A percentile compares a stretch with the other conserved stretches of the same genome.
Conservation (phyloP, 2,113 vertebrate genomes). For the Charina bottae region DNA sequence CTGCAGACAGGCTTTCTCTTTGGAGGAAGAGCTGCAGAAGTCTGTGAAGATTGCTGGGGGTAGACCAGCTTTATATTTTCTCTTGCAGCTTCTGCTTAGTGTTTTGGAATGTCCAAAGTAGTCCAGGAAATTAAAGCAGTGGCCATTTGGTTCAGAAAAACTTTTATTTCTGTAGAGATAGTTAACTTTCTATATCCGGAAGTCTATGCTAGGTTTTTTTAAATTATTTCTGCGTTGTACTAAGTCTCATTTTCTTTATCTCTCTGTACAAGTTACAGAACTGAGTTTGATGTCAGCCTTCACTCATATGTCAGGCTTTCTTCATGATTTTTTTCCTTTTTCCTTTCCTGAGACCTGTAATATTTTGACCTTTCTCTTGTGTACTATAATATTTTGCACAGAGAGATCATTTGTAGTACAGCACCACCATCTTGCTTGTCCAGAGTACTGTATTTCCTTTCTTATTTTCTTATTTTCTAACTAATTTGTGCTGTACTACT, state of each 20-base stretch:
- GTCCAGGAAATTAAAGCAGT: not conserved
- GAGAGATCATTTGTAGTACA: not conserved
- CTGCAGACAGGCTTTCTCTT: not conserved
- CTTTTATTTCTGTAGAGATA: not conserved
- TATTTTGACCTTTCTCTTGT: not conserved
- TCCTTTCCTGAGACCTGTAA: not conserved
- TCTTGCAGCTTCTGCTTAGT: not conserved
- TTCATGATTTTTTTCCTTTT: not conserved
- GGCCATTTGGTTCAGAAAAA: not conserved
- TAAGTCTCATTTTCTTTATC: not conserved
- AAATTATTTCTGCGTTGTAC: not conserved
- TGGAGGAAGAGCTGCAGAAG: not conserved
- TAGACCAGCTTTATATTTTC: not conserved
- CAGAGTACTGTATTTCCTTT: not conserved
- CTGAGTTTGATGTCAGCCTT: not conserved
- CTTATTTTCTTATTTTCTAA: not conserved
- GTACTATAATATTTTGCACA: not conserved
- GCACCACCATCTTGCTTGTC: not conserved
- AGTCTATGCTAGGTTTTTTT: not conserved
- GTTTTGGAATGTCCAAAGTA: not conserved
- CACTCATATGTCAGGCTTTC: not conserved
- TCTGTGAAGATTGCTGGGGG: not conserved
- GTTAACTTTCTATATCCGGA: not conserved
- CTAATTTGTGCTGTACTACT: not conserved
- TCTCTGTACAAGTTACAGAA: not conserved